Base-by-base conservation (phyloP, 2,888 invertebrate species). In the Aleiodes leptofemur region DNA sequence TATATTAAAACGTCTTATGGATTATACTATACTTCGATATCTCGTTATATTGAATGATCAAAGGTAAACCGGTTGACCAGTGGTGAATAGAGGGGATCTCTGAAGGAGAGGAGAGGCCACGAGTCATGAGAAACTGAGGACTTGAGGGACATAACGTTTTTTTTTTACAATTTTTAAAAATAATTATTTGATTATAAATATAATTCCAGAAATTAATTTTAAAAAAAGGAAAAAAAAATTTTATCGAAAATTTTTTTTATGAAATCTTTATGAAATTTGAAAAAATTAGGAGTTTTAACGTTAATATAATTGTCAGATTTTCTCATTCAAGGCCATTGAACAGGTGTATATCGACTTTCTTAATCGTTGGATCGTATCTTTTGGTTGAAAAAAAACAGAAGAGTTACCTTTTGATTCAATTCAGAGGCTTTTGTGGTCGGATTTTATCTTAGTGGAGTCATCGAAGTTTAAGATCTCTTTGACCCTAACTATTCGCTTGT, bases 1-100 rank as follows among this genome's bases (percentile, higher is more conserved):
- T 83, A 83, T 75, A 55, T 64, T 64, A 43, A 23, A 16, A 53
- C 56, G 69, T 69, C 53, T 61, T 68, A 43, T 61, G 59, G 66
- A 38, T 38, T 53, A 43, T 31, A 53, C 14, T 66, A 56, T 53
- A 51, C 50, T 72, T 57, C 66, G 57, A 69, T 74, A 69, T 76
- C 70, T 71, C 55, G 74, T 56, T 80, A 83, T 85, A 86, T 87
- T 84, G 84, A 86, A 86, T 85, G 86, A 87, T 87, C 84, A 86
- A 87, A 86, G 86, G 86, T 86, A 87, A 86, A 86, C 86, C 86
- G 86, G 86, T 86, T 86, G 84, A 77, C 79, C 80, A 82, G 74
- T 73, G 69, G 74, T 74, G 73, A 76, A 76, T 73, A 57, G 73
- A 75, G 76, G 73, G 66, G 73, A 43, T 72, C 79, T 76, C 77